Percentiles rank a stretch among this genome's conserved stretches.
Evolutionary conservation across 2,888 invertebrate species (phyloP).

Genomic region (Drosophila koepferae): DNA sequence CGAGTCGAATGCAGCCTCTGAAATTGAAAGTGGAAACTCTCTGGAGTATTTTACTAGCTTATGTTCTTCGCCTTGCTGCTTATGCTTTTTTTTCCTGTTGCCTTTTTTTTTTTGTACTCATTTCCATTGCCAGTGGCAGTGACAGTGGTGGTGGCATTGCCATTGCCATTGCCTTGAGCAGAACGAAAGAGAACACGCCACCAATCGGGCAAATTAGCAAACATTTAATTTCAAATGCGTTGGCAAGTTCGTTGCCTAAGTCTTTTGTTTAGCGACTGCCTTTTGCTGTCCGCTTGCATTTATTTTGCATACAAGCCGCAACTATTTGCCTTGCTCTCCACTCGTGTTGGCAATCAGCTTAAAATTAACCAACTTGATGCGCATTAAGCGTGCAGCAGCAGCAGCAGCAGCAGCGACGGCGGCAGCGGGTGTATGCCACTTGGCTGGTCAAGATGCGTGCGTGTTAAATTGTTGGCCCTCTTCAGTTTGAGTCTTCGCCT

Average conservation of each 20-base stretch:
- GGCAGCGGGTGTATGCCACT: constrained; percentile 47
- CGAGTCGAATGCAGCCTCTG: constrained; percentile 59
- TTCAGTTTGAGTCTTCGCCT: constrained; percentile 22
- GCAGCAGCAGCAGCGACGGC: constrained; percentile 3
- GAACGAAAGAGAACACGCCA: constrained; percentile 50
- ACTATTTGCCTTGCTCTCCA: constrained; percentile 59
- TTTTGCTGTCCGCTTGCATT: constrained; percentile 39
- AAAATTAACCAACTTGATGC: constrained; percentile 73
- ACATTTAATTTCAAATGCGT: constrained; percentile 73
- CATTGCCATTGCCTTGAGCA: constrained; percentile 17
- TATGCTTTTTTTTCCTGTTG: background rate
- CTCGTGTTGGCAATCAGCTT: constrained; percentile 73
- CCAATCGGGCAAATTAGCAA: constrained; percentile 77
- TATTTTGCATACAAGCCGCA: constrained; percentile 25
- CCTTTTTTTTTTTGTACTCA: background rate
- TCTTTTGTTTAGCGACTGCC: constrained; percentile 56
- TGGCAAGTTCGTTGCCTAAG: constrained; percentile 73
- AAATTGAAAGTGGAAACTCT: constrained; percentile 83
- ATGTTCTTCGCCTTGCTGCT: constrained; percentile 19
- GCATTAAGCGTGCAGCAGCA: constrained; percentile 59
- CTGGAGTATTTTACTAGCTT: constrained; percentile 67
- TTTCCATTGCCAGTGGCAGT: constrained; percentile 8
- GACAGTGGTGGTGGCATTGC: constrained; percentile 5
- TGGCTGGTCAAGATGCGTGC: constrained; percentile 47
- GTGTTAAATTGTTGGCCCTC: constrained; percentile 56